Conservation (phyloP, 1,140 invertebrate species). For the Pseudomyrmex cubaensis region DNA sequence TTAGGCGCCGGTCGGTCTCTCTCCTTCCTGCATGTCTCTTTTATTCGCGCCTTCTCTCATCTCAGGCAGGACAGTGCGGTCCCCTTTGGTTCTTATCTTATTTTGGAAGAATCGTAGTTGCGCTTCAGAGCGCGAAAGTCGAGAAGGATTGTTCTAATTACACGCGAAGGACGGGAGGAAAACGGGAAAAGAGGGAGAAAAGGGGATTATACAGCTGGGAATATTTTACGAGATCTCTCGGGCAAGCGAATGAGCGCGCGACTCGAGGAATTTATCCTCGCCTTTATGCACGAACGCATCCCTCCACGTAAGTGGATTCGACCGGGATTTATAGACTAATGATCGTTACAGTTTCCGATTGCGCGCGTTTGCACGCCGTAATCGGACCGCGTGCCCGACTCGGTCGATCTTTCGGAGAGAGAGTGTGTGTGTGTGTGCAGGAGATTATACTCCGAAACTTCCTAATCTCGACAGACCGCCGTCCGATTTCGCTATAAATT, state of each 20-base stretch:
- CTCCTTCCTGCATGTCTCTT: not conserved
- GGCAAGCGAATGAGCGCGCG: slow-evolving; percentile 18
- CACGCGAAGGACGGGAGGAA: not conserved
- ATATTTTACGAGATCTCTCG: slow-evolving; percentile 46
- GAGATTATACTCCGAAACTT: slow-evolving; percentile 39
- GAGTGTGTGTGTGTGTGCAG: not conserved
- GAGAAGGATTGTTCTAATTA: slow-evolving; percentile 57
- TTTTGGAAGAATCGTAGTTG: not conserved
- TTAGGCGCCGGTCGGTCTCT: slow-evolving; percentile 9
- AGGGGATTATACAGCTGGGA: slow-evolving; percentile 41
- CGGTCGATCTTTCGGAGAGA: slow-evolving; percentile 22
- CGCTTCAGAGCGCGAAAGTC: slow-evolving; percentile 13
- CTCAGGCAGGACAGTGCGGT: not conserved
- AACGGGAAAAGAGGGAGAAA: too few species aligned
- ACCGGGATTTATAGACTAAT: slow-evolving; percentile 55
- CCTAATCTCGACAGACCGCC: slow-evolving; percentile 40
- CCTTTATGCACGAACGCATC: slow-evolving; percentile 49
- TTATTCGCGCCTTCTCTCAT: not conserved
- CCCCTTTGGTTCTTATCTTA: slow-evolving; percentile 24
- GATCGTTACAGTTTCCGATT: slow-evolving; percentile 58
- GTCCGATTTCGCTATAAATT: slow-evolving; percentile 8
- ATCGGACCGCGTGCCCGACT: slow-evolving; percentile 12
- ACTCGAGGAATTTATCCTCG: slow-evolving; percentile 58
- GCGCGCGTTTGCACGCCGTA: slow-evolving; percentile 44
- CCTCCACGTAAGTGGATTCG: slow-evolving; percentile 49